Percentiles rank a stretch among this genome's conserved stretches.
phyloP scores from a whole-genome alignment of 2,113 vertebrate genomes.

The Verasper variegatus region DNA sequence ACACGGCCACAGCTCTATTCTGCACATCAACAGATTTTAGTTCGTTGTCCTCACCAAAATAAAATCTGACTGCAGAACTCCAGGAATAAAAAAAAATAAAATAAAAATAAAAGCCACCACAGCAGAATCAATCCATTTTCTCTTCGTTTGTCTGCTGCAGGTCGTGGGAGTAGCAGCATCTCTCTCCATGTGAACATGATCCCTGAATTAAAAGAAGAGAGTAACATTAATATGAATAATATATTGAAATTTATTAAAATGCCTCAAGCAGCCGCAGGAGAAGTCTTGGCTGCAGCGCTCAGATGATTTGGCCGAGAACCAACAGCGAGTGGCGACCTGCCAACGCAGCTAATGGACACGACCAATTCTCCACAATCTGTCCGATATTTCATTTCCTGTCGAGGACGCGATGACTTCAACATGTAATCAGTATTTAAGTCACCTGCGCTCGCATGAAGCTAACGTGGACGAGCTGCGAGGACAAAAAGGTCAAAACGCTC shows the following conservation, averaged over 20 bases:
- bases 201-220: conserved; percentile 76
- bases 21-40: neutral
- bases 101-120: conserved; percentile 8
- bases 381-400: neutral
- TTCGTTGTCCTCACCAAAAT: neutral
- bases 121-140: conserved; percentile 40
- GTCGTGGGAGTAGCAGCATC: conserved; percentile 86
- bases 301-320: neutral
- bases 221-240: neutral
- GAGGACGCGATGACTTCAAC: neutral
- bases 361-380: neutral
- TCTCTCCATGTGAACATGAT: conserved; percentile 78
- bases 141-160: conserved; percentile 5
- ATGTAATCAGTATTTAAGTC: neutral
- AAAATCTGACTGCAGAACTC: neutral
- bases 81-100: conserved; percentile 43
- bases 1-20: neutral
- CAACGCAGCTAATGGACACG: conserved; percentile 12
- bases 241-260: neutral
- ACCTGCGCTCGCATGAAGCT: neutral
- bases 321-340: conserved; percentile 7
- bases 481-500: no score
- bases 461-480: no score
- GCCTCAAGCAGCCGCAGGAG: no score
- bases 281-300: no score